These are phyloP conservation scores for Gibbula magus DNA, from an alignment of 2,888 invertebrate species.

Conservation along the genomic window DNA sequence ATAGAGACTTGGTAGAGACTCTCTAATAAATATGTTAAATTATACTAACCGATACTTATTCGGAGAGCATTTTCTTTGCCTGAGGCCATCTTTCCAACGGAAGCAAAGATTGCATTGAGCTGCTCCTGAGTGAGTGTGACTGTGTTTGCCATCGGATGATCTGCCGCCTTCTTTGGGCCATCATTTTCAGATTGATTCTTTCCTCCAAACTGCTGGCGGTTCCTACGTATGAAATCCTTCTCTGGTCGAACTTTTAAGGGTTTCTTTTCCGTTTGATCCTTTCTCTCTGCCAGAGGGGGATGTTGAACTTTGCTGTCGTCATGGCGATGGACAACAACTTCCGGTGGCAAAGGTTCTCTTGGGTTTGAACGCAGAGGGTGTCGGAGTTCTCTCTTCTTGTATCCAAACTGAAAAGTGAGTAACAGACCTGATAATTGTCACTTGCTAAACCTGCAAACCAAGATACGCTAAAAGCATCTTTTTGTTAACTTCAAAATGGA, in stretches of 20 bases:
- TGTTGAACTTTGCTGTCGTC: background rate
- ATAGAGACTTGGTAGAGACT: too few species aligned
- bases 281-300: slow-evolving; percentile 16
- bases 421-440: background rate
- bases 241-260: background rate
- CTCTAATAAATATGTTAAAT: background rate
- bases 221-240: slow-evolving; percentile 10
- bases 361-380: background rate
- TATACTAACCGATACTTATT: slow-evolving; percentile 61
- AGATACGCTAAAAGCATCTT: background rate
- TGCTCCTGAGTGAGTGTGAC: slow-evolving; percentile 67
- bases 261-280: slow-evolving; percentile 40
- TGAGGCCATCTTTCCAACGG: slow-evolving; percentile 60
- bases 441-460: background rate
- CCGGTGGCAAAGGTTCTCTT: background rate
- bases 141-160: background rate
- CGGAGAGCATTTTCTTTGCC: slow-evolving; percentile 59
- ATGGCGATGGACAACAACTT: slow-evolving; percentile 1
- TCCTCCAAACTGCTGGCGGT: background rate
- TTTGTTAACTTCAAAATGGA: background rate
- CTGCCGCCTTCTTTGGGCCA: background rate
- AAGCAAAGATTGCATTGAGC: slow-evolving; percentile 64
- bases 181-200: background rate
- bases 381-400: slow-evolving; percentile 18
- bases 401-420: slow-evolving; percentile 4